A percentile compares a stretch with the other conserved stretches of the same genome.
Evolutionary conservation across 1,140 invertebrate species (phyloP).

Genomic region (Lordiphosa clarofinis): DNA sequence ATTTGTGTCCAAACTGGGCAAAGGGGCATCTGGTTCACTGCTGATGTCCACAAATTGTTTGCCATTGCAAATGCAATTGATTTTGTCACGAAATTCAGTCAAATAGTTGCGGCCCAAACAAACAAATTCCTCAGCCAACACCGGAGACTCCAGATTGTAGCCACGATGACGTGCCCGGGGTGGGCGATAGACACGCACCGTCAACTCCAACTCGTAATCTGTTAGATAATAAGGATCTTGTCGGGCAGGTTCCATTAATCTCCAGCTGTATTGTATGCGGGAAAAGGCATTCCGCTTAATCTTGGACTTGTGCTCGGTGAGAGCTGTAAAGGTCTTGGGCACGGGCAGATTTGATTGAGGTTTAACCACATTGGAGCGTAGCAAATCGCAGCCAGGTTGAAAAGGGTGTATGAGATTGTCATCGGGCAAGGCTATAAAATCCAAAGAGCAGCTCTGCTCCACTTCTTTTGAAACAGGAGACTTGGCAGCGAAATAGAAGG

Average conservation of each 20-base stretch:
- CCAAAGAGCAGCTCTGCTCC: slow-evolving; percentile 37
- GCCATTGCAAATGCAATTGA: slow-evolving; percentile 85
- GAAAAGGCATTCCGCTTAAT: slow-evolving; percentile 29
- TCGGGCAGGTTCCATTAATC: slow-evolving; percentile 6
- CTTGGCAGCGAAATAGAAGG: slow-evolving; percentile 28
- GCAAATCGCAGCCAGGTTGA: slow-evolving; percentile 32
- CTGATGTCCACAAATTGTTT: slow-evolving; percentile 84
- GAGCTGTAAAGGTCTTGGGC: slow-evolving; percentile 30
- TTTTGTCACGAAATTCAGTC: slow-evolving; percentile 84
- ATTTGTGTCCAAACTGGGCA: slow-evolving; percentile 80
- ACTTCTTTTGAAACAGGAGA: slow-evolving; percentile 17
- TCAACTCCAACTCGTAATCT: slow-evolving; percentile 77
- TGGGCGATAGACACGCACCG: slow-evolving; percentile 80
- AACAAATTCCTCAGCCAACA: slow-evolving; percentile 82
- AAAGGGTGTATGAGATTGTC: slow-evolving; percentile 32
- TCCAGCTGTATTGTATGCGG: slow-evolving; percentile 43
- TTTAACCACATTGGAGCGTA: slow-evolving; percentile 7
- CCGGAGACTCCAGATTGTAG: slow-evolving; percentile 71
- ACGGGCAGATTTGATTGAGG: slow-evolving; percentile 20
- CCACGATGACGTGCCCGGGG: slow-evolving; percentile 54
- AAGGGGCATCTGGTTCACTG: slow-evolving; percentile 80
- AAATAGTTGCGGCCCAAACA: slow-evolving; percentile 84
- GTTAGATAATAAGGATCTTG: slow-evolving; percentile 2
- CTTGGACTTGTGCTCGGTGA: slow-evolving; percentile 35
- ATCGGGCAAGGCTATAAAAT: slow-evolving; percentile 34